phyloP scores from a whole-genome alignment of 2,888 invertebrate genomes.

The Eumerus sabulonum region DNA sequence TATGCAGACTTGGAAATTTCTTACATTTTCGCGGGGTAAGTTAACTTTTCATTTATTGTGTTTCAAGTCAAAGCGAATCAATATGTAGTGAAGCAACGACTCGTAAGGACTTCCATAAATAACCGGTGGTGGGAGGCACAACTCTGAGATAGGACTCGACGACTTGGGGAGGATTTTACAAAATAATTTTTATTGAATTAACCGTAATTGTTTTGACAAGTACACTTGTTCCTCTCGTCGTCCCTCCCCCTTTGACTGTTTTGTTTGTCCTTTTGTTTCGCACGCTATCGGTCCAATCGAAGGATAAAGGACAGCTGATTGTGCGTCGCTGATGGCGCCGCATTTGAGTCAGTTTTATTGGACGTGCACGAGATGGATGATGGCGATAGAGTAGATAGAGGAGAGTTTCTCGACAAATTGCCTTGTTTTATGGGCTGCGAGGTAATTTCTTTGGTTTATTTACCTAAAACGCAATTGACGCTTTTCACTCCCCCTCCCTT shows the following conservation, averaged over 20 bases:
- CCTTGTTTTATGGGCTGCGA: conserved; percentile 4
- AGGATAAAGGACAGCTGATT: conserved; percentile 17
- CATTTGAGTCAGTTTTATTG: conserved; percentile 59
- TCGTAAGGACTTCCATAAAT: conserved; percentile 40
- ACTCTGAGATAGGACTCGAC: background rate
- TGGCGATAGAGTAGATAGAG: conserved; percentile 16
- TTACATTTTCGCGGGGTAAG: conserved; percentile 24
- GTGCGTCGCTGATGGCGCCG: conserved; percentile 47
- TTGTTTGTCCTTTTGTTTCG: conserved; percentile 3
- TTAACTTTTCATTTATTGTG: conserved; percentile 33
- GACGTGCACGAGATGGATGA: conserved; percentile 46
- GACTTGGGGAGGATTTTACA: conserved; percentile 6
- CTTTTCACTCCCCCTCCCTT: background rate
- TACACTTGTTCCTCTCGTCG: no score
- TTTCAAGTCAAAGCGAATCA: no score
- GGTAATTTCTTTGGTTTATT: conserved; percentile 20
- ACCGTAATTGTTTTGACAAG: conserved; percentile 49
- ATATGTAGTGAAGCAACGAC: no score
- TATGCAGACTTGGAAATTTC: conserved; percentile 8
- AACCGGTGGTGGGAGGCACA: conserved; percentile 36
- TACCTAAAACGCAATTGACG: conserved; percentile 16
- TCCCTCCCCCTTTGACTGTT: background rate
- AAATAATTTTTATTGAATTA: conserved; percentile 62
- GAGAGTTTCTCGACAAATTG: background rate
- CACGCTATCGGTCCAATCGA: conserved; percentile 13